Evolutionary conservation across 2,888 invertebrate species (phyloP).

Genomic region (Tridacna gigas): DNA sequence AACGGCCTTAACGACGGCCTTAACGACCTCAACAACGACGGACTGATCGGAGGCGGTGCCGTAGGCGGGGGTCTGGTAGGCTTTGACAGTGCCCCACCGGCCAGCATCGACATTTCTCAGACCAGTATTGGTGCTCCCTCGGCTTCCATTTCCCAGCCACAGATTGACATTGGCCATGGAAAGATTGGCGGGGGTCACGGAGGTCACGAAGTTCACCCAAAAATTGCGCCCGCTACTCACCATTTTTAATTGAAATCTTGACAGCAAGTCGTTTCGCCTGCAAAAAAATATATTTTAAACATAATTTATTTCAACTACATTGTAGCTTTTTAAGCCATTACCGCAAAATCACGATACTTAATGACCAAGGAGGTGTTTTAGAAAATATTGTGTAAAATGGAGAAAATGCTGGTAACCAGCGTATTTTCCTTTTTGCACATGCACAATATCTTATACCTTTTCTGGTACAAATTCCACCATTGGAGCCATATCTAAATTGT

Average conservation of each 20-base stretch:
- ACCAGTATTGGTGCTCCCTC: slow-evolving; percentile 4
- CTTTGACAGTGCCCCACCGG: neutral
- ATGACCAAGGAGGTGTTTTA: no score
- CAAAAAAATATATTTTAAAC: no score
- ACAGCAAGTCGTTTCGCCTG: no score
- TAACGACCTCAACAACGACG: slow-evolving; percentile 1
- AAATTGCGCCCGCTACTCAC: neutral
- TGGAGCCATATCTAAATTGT: no score
- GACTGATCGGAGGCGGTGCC: slow-evolving; percentile 15
- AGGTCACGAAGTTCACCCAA: neutral
- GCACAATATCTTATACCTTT: no score
- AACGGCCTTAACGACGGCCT: slow-evolving; percentile 13
- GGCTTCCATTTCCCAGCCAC: slow-evolving; percentile 2
- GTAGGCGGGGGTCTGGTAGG: neutral
- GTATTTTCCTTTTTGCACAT: no score
- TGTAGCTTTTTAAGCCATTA: no score
- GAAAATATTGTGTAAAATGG: no score
- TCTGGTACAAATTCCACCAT: no score
- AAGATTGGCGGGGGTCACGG: neutral
- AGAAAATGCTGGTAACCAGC: no score
- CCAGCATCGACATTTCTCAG: slow-evolving; percentile 8
- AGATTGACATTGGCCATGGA: neutral
- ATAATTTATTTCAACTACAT: no score
- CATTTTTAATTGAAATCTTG: neutral
- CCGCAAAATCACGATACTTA: no score